Percentiles rank a stretch among this genome's conserved stretches.
phyloP scores from a whole-genome alignment of 64 coral and sea anemone species.

The Actinia tenebrosa region DNA sequence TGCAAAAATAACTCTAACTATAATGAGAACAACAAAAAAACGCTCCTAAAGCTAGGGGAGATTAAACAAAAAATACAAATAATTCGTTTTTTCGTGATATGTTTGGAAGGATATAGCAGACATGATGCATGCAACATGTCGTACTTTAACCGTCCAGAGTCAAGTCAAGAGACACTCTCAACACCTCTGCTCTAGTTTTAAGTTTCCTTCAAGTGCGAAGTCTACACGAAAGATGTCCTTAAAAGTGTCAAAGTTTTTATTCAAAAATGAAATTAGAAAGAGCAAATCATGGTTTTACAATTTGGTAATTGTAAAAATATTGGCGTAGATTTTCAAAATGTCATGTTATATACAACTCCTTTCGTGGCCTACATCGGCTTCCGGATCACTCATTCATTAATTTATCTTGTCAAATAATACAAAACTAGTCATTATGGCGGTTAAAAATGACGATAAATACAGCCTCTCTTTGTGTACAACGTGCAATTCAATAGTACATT shows the following conservation, averaged over 20 bases:
- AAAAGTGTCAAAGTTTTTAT: neutral
- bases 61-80: no score
- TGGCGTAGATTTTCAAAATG: neutral
- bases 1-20: neutral
- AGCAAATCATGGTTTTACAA: neutral
- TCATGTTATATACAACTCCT: neutral
- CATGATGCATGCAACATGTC: no score
- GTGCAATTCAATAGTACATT: neutral
- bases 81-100: no score
- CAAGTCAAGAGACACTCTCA: no score
- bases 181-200: no score
- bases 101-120: no score
- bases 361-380: neutral
- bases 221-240: no score
- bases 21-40: neutral
- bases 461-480: neutral
- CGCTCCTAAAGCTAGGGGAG: no score
- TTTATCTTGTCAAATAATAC: neutral
- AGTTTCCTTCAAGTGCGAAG: no score
- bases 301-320: neutral
- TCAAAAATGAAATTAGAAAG: neutral
- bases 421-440: neutral
- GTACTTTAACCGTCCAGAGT: neutral
- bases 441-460: neutral
- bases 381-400: slow-evolving; percentile 4